Evolutionary conservation across 2,888 invertebrate species (phyloP), one percentile per base, ranked within the genome.

Genomic region (Leptinotarsa rubiginosa): DNA sequence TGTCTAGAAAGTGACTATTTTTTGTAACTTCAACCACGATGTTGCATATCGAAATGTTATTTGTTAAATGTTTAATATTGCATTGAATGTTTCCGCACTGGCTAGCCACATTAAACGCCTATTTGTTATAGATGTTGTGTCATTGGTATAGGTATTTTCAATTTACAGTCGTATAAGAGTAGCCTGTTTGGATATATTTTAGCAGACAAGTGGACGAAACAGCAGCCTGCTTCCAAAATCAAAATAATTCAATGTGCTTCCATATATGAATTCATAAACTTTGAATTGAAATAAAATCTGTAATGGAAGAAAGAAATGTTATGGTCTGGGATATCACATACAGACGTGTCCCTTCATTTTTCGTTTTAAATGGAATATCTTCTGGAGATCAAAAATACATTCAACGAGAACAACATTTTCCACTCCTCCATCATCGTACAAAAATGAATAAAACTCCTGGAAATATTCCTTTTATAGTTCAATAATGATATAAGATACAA

Each of bases 1-100:
- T 10, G 12, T 10, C 41, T 56, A 22, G 22, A 22, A 20, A 56
- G 56, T 22, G 22, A 62, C 7, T 31, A n/a, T 31, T 20, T 31
- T 52, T 56, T 73, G 47, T 72, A 54, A 54, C 65, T 47, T 62
- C 31, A 18, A 22, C 64, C 78, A 79, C 76, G 77, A 79, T 83
- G 83, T 83, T 82, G 83, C 82, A 84, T 83, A 79, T 77, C 74
- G 75, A 74, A 77, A 73, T 83, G 77, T 77, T 82, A 76, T 81
- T 81, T 84, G 83, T 84, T 84, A 77, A 79, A 79, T 85, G 84
- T 84, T 83, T 78, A 65, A 74, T 79, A 80, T 77, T 84, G 84
- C 84, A 84, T 84, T 84, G 79, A 77, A 80, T 84, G 82, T 83
- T 66, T 50, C 70, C 81, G 83, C 83, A 83, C 82, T 83, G 80